phyloP scores from a whole-genome alignment of 1,140 invertebrate species.

The Drosophila prosaltans region DNA sequence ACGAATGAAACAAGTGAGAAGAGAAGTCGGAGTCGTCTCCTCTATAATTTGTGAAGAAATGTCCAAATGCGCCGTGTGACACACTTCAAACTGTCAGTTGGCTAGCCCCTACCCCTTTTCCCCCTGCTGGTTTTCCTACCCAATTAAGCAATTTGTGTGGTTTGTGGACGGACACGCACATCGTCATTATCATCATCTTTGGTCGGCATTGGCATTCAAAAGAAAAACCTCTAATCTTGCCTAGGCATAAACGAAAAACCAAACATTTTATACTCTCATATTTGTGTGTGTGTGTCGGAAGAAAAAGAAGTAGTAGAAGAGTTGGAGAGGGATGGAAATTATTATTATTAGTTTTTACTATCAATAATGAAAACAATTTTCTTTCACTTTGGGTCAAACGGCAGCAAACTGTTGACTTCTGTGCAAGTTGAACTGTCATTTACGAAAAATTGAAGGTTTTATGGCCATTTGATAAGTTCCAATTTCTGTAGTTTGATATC shows the following conservation, averaged over 20 bases:
- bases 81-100: slow-evolving; percentile 50
- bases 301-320: slow-evolving; percentile 3
- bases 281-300: slow-evolving; percentile 15
- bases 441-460: slow-evolving; percentile 14
- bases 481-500: background rate
- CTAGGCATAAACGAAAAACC: slow-evolving; percentile 35
- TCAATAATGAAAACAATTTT: slow-evolving; percentile 60
- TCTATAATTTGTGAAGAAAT: slow-evolving; percentile 37
- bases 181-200: slow-evolving; percentile 9
- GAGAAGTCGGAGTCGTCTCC: background rate
- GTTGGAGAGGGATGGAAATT: background rate
- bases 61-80: slow-evolving; percentile 40
- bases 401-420: slow-evolving; percentile 36
- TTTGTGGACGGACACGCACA: slow-evolving; percentile 41
- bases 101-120: background rate
- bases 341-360: slow-evolving; percentile 38
- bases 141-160: slow-evolving; percentile 63
- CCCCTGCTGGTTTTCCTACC: slow-evolving; percentile 19
- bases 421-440: slow-evolving; percentile 16
- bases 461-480: slow-evolving; percentile 1
- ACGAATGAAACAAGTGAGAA: background rate
- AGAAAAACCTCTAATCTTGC: slow-evolving; percentile 37
- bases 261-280: background rate
- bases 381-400: slow-evolving; percentile 35
- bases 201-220: slow-evolving; percentile 18